Conservation (phyloP, 2,797 vertebrate species). For the Falco novaeseelandiae region DNA sequence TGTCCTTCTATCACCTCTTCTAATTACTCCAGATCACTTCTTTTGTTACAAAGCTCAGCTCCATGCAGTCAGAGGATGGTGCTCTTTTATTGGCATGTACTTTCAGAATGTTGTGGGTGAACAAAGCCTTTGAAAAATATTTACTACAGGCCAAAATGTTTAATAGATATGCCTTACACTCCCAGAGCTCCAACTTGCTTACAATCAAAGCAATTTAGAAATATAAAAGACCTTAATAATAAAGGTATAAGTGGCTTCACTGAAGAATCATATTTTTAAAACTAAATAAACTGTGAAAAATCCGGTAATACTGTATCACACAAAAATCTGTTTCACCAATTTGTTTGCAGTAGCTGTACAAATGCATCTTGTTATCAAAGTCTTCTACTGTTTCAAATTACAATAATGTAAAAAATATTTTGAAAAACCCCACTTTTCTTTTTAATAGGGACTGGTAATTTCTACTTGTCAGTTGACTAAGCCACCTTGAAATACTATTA, state of each 20-base stretch:
- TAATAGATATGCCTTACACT: neutral
- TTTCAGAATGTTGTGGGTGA: neutral
- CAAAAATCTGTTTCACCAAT: neutral
- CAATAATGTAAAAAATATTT: neutral
- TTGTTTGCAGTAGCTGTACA: neutral
- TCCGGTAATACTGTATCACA: neutral
- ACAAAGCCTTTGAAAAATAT: neutral
- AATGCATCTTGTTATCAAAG: neutral
- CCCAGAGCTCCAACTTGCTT: neutral
- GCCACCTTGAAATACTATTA: neutral
- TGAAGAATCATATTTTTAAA: neutral
- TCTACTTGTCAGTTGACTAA: neutral
- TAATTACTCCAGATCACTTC: slow-evolving; percentile 61
- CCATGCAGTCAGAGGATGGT: neutral
- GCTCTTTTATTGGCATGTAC: neutral
- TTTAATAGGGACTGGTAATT: neutral
- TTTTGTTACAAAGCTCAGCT: slow-evolving; percentile 18
- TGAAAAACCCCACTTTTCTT: neutral
- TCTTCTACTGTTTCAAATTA: neutral
- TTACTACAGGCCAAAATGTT: neutral
- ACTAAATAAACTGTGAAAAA: neutral
- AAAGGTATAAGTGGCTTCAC: neutral
- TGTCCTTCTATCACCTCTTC: slow-evolving; percentile 64
- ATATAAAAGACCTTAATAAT: neutral
- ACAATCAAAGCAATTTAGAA: neutral